These are phyloP conservation scores for Tipula helvola DNA, from an alignment of 2,888 invertebrate genomes.

Conservation along the genomic window DNA sequence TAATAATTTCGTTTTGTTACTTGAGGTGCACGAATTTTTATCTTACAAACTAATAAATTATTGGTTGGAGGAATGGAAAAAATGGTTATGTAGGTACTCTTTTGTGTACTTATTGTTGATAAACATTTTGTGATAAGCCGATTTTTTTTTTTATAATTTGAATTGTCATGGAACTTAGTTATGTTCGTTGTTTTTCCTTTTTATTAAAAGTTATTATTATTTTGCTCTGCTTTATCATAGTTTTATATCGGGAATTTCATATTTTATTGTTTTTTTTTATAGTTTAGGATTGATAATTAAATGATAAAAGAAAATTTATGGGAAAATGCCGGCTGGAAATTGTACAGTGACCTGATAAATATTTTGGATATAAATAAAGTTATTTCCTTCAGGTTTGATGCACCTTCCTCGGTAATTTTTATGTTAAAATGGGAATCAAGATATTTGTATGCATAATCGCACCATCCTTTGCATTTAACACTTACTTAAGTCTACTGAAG, in stretches of 20 bases:
- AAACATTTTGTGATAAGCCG: neutral
- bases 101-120: neutral
- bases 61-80: neutral
- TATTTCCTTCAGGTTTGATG: too few relatives aligned
- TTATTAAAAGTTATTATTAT: neutral
- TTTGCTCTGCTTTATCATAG: neutral
- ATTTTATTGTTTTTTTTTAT: neutral
- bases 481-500: too few relatives aligned
- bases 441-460: too few relatives aligned
- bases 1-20: neutral
- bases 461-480: too few relatives aligned
- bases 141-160: neutral
- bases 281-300: neutral
- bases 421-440: too few relatives aligned
- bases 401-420: too few relatives aligned
- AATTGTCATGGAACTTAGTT: neutral
- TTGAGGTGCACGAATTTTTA: constrained; percentile 4
- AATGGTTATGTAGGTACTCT: neutral
- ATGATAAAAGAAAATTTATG: neutral
- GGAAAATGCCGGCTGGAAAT: neutral
- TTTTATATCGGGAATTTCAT: neutral
- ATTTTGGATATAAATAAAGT: neutral
- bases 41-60: neutral
- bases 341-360: neutral
- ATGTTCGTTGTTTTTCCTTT: neutral